These are phyloP conservation scores for Sebastolobus alascanus DNA, from an alignment of 2,797 vertebrate genomes.

Conservation along the genomic window DNA sequence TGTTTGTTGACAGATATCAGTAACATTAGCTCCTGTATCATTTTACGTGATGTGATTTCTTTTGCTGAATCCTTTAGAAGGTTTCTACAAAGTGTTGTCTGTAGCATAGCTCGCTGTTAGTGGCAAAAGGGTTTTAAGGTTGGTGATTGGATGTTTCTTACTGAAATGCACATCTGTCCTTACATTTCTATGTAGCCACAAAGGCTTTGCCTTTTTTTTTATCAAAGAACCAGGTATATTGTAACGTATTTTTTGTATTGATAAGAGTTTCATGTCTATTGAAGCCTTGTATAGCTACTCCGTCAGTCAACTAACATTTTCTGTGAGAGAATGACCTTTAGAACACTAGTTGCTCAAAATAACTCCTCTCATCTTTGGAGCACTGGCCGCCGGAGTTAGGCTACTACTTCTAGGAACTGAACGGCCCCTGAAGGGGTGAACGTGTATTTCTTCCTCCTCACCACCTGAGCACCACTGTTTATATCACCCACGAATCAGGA, in stretches of 20 bases:
- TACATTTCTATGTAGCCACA: neutral
- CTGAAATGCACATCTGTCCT: neutral
- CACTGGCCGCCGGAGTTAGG: neutral
- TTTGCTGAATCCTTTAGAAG: too few relatives aligned
- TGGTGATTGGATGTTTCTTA: neutral
- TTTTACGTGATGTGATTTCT: too few relatives aligned
- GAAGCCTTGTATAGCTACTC: neutral
- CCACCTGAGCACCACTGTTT: neutral
- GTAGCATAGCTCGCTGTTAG: too few relatives aligned
- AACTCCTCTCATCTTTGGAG: conserved; percentile 11
- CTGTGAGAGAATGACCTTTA: neutral
- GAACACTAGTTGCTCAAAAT: neutral
- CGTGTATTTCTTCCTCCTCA: conserved; percentile 6
- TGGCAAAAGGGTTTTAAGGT: too few relatives aligned
- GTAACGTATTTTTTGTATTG: neutral
- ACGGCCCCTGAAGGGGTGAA: neutral
- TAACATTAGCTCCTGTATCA: too few relatives aligned
- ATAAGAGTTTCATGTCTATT: neutral
- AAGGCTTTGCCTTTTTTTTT: neutral
- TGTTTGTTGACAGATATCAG: too few relatives aligned
- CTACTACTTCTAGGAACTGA: conserved; percentile 21
- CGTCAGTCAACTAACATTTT: neutral
- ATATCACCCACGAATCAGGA: neutral
- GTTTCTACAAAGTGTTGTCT: too few relatives aligned
- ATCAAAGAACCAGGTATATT: neutral